Conservation (phyloP, 2,113 vertebrate genomes). For the Hippocampus guttulatus region DNA sequence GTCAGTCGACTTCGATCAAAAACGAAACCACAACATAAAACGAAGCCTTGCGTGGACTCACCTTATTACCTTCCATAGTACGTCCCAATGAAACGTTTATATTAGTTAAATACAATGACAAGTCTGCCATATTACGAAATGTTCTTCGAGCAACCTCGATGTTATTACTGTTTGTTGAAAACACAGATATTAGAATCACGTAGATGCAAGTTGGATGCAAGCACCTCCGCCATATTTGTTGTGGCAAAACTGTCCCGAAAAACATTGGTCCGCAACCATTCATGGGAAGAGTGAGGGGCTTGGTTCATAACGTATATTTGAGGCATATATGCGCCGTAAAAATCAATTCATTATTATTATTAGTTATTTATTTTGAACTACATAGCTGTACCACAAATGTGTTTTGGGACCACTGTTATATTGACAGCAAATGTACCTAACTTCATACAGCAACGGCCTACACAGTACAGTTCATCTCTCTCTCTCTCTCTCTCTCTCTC, state of each 20-base stretch:
- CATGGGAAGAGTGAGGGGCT: too few species aligned
- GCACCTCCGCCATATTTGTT: neutral
- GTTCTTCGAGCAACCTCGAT: neutral
- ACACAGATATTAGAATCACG: neutral
- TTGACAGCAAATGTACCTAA: too few species aligned
- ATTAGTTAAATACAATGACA: slow-evolving; percentile 64
- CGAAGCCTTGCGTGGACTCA: slow-evolving; percentile 16
- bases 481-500: too few species aligned
- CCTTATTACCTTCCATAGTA: slow-evolving; percentile 71
- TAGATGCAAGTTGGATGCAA: neutral
- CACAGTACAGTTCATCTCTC: too few species aligned
- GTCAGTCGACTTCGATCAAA: neutral
- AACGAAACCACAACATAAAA: neutral
- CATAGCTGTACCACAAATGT: too few species aligned
- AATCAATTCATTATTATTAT: too few species aligned
- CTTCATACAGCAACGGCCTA: too few species aligned
- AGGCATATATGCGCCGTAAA: too few species aligned
- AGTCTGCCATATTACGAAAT: slow-evolving; percentile 50
- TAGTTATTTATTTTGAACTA: too few species aligned
- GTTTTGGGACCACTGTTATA: too few species aligned
- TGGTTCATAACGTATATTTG: too few species aligned
- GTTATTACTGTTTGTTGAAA: neutral
- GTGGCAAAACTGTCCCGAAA: neutral
- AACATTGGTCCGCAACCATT: neutral
- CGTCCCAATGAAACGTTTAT: slow-evolving; percentile 60